Percentiles rank a stretch among this genome's conserved stretches.
phyloP scores from a whole-genome alignment of 2,113 vertebrate genomes.

The Climacteris rufus region DNA sequence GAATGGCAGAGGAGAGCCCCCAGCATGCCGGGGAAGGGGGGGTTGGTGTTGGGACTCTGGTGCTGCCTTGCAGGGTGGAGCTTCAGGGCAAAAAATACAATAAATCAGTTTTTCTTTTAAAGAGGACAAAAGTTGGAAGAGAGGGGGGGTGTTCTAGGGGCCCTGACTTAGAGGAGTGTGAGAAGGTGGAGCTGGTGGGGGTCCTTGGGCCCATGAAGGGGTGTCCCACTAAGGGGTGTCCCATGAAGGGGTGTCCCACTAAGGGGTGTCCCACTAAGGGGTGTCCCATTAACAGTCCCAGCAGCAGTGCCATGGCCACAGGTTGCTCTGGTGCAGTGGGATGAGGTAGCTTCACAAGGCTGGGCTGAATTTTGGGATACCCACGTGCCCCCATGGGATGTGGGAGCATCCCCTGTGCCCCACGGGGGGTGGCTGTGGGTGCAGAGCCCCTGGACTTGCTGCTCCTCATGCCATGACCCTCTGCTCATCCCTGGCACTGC shows the following conservation, averaged over 20 bases:
- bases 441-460: background rate
- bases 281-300: background rate
- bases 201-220: background rate
- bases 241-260: background rate
- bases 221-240: no score
- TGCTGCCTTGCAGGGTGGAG: background rate
- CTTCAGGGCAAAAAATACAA: background rate
- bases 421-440: no score
- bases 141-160: background rate
- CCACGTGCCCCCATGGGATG: fast-evolving
- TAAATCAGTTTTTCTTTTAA: background rate
- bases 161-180: background rate
- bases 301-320: background rate
- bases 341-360: fast-evolving
- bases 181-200: background rate
- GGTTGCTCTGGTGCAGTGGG: background rate
- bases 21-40: background rate
- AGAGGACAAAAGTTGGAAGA: background rate
- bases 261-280: background rate
- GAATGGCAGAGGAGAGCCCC: background rate
- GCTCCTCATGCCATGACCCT: no score
- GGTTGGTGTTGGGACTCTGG: background rate
- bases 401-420: background rate
- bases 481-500: background rate
- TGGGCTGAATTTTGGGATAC: background rate